Base-by-base conservation (phyloP, 2,113 vertebrate species). In the Saccopteryx leptura region DNA sequence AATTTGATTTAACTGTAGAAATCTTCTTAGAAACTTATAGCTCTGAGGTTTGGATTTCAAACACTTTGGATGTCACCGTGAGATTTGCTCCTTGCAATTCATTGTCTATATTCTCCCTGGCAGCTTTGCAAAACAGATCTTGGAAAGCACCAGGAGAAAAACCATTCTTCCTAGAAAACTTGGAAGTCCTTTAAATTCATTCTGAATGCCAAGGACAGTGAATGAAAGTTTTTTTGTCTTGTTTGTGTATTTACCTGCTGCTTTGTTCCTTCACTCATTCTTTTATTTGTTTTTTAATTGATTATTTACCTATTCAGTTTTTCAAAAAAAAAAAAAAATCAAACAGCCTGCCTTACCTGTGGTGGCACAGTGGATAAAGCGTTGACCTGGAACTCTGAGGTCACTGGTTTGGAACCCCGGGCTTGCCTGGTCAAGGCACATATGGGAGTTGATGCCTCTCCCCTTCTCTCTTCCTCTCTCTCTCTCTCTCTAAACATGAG, bases 101-200 rank as follows among this genome's bases (percentile, higher is more conserved):
- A 95, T 95, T 98, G 96, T 98, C 95, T 98, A 98, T 97, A 98
- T 97, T 97, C 95, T 98, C 94, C 94, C 98, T 98, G 98, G 98
- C 98, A 97, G 95, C 93, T 97, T 98, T 98, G 98, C 98, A 98
- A 98, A 98, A 98, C 97, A 97, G 98, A 98, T 97, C 98, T 98
- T 98, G 98, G 98, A 98, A 98, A 96, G 89, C 1, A 0, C 93
- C 96, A 96, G 98, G 98, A 98, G 96, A 98, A 98, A 98, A 96
- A 78, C 60, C 97, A 98, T 98, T 98, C 96, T 97, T 98, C 97
- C 96, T 97, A 95, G 91, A 98, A 90, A 89, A 92, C 88, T 93
- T 95, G 72, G 93, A 98, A 98, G 92, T 93, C 97, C 86, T 98
- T 93, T 92, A 86, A 94, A 95, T 91, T 91, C 61, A 84, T 4